Conservation (phyloP, 1,140 invertebrate species). For the Ephestia elutella region DNA sequence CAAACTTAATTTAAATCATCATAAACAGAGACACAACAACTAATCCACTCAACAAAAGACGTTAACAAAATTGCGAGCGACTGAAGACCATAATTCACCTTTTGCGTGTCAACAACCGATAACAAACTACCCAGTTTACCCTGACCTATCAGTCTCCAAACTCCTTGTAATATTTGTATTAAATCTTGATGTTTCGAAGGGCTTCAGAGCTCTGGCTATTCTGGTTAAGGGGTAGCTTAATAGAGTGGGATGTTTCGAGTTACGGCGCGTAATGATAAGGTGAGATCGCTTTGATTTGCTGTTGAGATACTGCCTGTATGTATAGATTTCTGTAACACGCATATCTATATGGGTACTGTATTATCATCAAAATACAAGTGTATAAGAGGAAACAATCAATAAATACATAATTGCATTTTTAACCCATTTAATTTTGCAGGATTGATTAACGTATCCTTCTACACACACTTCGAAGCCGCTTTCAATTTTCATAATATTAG, state of each 20-base stretch:
- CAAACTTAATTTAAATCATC: neutral
- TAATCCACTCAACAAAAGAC: conserved; percentile 28
- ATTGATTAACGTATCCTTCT: too few species aligned
- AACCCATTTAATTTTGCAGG: too few species aligned
- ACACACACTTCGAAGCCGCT: too few species aligned
- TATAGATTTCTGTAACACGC: neutral
- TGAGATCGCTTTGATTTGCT: conserved; percentile 22
- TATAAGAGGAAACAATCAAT: too few species aligned
- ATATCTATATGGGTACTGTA: too few species aligned
- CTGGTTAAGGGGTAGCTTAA: conserved; percentile 18
- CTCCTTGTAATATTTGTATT: neutral
- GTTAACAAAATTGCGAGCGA: conserved; percentile 27
- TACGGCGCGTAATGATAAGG: conserved; percentile 18
- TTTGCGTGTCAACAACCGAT: conserved; percentile 41
- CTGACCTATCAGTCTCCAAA: conserved; percentile 7
- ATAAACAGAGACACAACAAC: neutral
- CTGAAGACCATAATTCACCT: conserved; percentile 39
- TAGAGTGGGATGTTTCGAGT: conserved; percentile 20
- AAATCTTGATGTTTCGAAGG: neutral
- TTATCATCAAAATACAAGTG: too few species aligned
- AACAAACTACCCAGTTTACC: conserved; percentile 12
- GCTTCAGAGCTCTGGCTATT: conserved; percentile 12
- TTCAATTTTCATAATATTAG: too few species aligned
- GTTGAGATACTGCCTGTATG: conserved; percentile 3
- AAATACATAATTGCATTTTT: too few species aligned